phyloP scores from a whole-genome alignment of 1,140 invertebrate species.

The Triops cancriformis region DNA sequence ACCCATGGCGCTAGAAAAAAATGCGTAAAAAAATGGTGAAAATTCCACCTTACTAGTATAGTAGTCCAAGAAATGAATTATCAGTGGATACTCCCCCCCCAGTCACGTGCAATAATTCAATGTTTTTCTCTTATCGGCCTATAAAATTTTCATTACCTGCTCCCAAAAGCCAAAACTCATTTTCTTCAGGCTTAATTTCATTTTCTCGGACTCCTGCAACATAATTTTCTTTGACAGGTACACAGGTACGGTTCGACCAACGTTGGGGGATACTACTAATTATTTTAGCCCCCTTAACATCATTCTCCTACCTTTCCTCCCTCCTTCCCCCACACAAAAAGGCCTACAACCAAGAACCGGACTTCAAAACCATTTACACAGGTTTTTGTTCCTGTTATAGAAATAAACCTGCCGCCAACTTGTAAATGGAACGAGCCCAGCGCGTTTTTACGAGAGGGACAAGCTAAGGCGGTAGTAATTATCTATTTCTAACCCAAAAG shows the following conservation, averaged over 20 bases:
- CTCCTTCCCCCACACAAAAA: neutral
- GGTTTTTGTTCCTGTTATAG: neutral
- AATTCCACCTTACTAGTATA: no score
- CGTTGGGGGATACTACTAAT: neutral
- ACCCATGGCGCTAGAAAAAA: no score
- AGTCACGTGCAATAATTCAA: neutral
- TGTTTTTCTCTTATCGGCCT: neutral
- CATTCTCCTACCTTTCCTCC: neutral
- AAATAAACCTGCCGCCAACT: conserved; percentile 3
- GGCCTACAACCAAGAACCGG: neutral
- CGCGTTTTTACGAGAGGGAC: conserved; percentile 8
- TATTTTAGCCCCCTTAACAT: neutral
- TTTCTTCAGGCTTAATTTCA: neutral
- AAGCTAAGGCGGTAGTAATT: neutral
- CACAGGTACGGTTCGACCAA: neutral
- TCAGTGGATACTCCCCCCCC: neutral
- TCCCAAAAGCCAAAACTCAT: neutral
- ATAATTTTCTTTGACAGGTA: neutral
- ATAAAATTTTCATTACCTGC: conserved; percentile 11
- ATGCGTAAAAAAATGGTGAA: no score
- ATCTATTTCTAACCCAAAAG: neutral
- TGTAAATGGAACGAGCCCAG: neutral
- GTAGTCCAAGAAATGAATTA: no score
- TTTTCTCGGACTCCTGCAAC: neutral
- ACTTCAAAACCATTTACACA: neutral